phyloP scores from a whole-genome alignment of 2,113 vertebrate genomes.

The Hepsetus odoe region DNA sequence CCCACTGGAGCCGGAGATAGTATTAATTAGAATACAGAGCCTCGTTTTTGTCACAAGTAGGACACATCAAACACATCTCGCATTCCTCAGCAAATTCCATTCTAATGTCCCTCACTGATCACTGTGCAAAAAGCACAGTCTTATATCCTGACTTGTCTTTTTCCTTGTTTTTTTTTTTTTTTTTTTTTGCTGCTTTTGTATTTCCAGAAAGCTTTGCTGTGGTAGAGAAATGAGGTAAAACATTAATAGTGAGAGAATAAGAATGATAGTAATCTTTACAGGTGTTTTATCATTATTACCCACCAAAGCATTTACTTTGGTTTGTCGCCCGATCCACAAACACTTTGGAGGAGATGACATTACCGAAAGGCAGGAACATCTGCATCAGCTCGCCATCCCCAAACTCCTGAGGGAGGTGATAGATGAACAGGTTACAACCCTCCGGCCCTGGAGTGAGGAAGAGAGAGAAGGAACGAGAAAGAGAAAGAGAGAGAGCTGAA shows the following conservation, averaged over 20 bases:
- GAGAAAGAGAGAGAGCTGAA: constrained; percentile 23
- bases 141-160: constrained; percentile 32
- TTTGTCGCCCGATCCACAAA: constrained; percentile 99
- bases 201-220: constrained; percentile 48
- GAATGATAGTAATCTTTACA: constrained; percentile 90
- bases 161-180: constrained; percentile 39
- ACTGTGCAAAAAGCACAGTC: constrained; percentile 52
- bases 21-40: constrained; percentile 47
- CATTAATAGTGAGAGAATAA: constrained; percentile 82
- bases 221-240: constrained; percentile 70
- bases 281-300: constrained; percentile 98
- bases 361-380: constrained; percentile 99
- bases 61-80: constrained; percentile 30
- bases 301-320: constrained; percentile 99
- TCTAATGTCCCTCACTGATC: constrained; percentile 48
- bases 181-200: constrained; percentile 18
- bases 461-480: constrained; percentile 39
- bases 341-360: constrained; percentile 99
- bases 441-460: constrained; percentile 86
- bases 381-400: constrained; percentile 99
- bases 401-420: constrained; percentile 99
- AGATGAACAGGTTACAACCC: constrained; percentile 99
- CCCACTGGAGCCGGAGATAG: constrained; percentile 48
- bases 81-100: constrained; percentile 36
- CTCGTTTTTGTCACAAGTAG: constrained; percentile 37